phyloP scores from a whole-genome alignment of 2,113 vertebrate species.

The Sturnus vulgaris region DNA sequence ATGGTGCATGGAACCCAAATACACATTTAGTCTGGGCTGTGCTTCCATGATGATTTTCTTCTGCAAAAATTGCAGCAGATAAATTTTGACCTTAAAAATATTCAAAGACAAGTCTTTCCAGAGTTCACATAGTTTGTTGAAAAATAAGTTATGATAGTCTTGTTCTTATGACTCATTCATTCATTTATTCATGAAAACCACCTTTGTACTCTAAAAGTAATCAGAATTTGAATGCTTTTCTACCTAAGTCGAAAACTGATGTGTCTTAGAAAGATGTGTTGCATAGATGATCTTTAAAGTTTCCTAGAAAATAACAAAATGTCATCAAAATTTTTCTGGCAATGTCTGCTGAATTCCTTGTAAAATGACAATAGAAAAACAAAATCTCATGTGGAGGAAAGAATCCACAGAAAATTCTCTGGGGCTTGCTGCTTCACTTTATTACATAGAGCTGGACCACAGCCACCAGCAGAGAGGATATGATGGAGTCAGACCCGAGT shows the following conservation, averaged over 20 bases:
- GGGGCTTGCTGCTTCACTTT: background rate
- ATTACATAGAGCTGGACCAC: background rate
- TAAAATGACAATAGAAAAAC: background rate
- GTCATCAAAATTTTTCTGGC: background rate
- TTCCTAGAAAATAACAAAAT: background rate
- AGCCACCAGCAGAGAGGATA: background rate
- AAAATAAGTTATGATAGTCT: background rate
- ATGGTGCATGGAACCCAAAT: accelerated
- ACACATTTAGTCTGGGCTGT: background rate
- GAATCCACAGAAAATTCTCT: background rate
- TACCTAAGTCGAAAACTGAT: background rate
- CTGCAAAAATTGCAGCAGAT: background rate
- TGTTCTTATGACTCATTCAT: background rate
- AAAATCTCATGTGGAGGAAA: background rate
- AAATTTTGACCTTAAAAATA: background rate
- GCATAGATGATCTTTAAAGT: background rate
- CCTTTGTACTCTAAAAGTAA: background rate
- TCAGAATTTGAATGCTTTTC: background rate
- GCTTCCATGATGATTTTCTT: background rate
- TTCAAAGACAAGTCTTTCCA: background rate
- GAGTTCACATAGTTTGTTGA: background rate
- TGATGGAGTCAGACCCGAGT: background rate
- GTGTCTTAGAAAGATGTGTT: background rate
- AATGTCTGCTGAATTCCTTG: background rate
- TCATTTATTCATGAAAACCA: background rate